phyloP scores from a whole-genome alignment of 2,113 vertebrate species.

The Sinocyclocheilus grahami region DNA sequence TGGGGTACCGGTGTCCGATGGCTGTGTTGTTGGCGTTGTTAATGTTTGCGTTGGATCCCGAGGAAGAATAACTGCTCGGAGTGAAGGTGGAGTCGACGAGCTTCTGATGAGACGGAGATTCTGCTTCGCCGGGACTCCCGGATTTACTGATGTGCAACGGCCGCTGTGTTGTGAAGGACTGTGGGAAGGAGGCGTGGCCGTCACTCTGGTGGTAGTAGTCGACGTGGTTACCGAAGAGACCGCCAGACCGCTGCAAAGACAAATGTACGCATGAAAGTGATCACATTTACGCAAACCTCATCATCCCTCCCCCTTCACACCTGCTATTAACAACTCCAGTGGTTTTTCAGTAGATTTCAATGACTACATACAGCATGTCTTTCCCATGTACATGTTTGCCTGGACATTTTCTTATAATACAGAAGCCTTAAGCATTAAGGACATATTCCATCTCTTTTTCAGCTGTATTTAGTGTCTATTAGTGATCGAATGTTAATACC shows the following conservation, averaged over 20 bases:
- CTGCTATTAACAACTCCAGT: background rate
- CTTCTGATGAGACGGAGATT: slow-evolving; percentile 94
- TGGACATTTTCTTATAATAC: too few species aligned
- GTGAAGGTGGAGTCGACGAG: slow-evolving; percentile 97
- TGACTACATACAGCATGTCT: background rate
- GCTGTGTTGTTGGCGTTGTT: slow-evolving; percentile 99
- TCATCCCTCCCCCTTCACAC: background rate
- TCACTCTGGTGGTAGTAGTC: slow-evolving; percentile 95
- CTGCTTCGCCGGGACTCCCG: slow-evolving; percentile 85
- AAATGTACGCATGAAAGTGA: background rate
- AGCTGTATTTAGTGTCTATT: background rate
- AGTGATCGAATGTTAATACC: background rate
- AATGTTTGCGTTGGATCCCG: slow-evolving; percentile 97
- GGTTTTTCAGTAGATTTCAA: background rate
- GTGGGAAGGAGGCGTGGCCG: slow-evolving; percentile 86
- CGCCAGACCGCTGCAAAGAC: slow-evolving; percentile 77
- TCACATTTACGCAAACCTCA: background rate
- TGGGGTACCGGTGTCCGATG: slow-evolving; percentile 81
- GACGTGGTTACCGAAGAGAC: slow-evolving; percentile 96
- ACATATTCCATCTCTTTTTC: background rate
- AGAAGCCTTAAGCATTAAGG: too few species aligned
- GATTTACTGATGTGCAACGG: slow-evolving; percentile 96
- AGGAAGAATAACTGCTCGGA: slow-evolving; percentile 96
- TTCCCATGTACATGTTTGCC: too few species aligned
- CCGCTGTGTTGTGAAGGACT: slow-evolving; percentile 95